Evolutionary conservation across 2,113 vertebrate genomes (phyloP).

Genomic region (Sphaerodactylus townsendi): DNA sequence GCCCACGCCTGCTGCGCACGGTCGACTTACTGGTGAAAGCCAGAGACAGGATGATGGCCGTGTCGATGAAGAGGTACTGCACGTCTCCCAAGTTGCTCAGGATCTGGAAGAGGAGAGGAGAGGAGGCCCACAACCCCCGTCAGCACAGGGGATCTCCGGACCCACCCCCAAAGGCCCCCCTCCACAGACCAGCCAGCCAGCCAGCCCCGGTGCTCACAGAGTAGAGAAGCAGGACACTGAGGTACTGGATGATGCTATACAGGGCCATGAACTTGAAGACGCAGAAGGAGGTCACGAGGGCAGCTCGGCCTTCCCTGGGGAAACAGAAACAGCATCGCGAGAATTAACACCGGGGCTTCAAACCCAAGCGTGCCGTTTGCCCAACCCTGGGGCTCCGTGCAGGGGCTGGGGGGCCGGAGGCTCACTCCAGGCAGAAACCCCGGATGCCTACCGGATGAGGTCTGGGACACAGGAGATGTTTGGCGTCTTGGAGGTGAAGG

Average conservation of each 20-base stretch:
- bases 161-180: background rate
- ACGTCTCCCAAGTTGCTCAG: conserved; percentile 46
- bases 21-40: conserved; percentile 48
- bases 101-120: conserved; percentile 24
- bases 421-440: too few species aligned
- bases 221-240: conserved; percentile 55
- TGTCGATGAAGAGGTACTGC: conserved; percentile 52
- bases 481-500: conserved; percentile 59
- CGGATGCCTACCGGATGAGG: conserved; percentile 52
- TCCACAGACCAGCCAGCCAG: background rate
- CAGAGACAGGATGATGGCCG: conserved; percentile 44
- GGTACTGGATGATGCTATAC: conserved; percentile 59
- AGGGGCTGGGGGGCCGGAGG: too few species aligned
- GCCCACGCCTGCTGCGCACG: background rate
- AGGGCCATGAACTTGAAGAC: conserved; percentile 64
- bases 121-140: too few species aligned
- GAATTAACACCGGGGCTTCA: too few species aligned
- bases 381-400: too few species aligned
- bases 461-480: conserved; percentile 62
- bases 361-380: background rate
- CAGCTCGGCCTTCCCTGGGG: conserved; percentile 49
- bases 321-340: background rate
- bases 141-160: background rate
- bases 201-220: conserved; percentile 21
- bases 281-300: conserved; percentile 57